Percentiles rank a stretch among this genome's conserved stretches.
phyloP scores from a whole-genome alignment of 2,888 invertebrate species.

The Rhagonycha fulva region DNA sequence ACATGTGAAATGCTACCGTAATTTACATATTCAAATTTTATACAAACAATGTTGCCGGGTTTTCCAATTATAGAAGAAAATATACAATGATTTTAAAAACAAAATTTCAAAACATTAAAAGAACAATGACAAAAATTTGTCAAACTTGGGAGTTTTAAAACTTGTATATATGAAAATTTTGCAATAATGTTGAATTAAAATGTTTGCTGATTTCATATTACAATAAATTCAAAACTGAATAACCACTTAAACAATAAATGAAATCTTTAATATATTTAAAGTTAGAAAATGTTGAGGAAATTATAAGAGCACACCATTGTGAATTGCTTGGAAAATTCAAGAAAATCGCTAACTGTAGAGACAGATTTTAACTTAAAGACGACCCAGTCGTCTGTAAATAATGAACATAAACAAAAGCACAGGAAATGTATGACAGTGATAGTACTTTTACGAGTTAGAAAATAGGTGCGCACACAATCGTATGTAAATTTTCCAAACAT shows the following conservation, averaged over 20 bases:
- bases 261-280: neutral
- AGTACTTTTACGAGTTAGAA: neutral
- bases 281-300: conserved; percentile 10
- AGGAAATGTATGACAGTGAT: conserved; percentile 9
- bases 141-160: neutral
- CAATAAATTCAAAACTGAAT: neutral
- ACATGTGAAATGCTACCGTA: neutral
- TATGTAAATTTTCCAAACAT: conserved; percentile 18
- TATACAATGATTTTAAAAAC: neutral
- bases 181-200: neutral
- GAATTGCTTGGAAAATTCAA: neutral
- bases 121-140: neutral
- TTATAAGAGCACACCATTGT: conserved; percentile 5
- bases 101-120: neutral
- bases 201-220: neutral
- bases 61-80: neutral
- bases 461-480: neutral
- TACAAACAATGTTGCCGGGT: neutral
- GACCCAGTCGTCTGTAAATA: conserved; percentile 13
- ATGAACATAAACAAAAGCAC: conserved; percentile 19
- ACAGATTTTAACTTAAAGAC: conserved; percentile 19
- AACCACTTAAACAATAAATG: neutral
- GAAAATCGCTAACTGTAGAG: conserved; percentile 8
- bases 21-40: neutral
- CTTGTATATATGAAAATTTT: too few relatives aligned